Conservation (phyloP, 2,797 vertebrate species). For the Amblyopsis hoosieri region DNA sequence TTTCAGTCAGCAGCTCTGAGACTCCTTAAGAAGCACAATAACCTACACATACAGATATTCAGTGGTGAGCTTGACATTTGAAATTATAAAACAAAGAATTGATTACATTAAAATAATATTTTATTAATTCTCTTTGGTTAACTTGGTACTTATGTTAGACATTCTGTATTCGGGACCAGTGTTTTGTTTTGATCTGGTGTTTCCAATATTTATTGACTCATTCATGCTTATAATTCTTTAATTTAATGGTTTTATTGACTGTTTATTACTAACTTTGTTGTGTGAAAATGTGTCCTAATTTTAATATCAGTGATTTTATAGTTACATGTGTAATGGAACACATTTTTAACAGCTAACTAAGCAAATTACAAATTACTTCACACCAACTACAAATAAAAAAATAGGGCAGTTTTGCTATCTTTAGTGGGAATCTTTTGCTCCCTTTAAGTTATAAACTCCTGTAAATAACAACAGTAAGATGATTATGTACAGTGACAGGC, state of each 20-base stretch:
- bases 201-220: conserved; percentile 4
- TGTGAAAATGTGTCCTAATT: conserved; percentile 44
- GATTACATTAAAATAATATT: too few species aligned
- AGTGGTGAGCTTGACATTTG: background rate
- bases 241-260: conserved; percentile 27
- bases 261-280: conserved; percentile 33
- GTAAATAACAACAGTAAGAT: conserved; percentile 21
- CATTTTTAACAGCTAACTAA: conserved; percentile 40
- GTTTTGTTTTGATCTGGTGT: conserved; percentile 4
- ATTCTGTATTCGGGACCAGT: too few species aligned
- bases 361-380: conserved; percentile 18
- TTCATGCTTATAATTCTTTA: conserved; percentile 26
- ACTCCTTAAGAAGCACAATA: conserved; percentile 63
- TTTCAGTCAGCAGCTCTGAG: conserved; percentile 20
- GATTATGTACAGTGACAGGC: background rate
- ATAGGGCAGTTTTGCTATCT: conserved; percentile 28
- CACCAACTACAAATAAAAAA: conserved; percentile 7
- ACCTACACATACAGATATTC: conserved; percentile 7
- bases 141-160: background rate
- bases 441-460: conserved; percentile 31
- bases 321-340: conserved; percentile 41
- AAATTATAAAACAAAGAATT: too few species aligned
- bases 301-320: conserved; percentile 49
- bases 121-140: background rate
- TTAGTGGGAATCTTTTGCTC: conserved; percentile 13